phyloP scores from a whole-genome alignment of 2,888 invertebrate species.

The Oligia fasciuncula region DNA sequence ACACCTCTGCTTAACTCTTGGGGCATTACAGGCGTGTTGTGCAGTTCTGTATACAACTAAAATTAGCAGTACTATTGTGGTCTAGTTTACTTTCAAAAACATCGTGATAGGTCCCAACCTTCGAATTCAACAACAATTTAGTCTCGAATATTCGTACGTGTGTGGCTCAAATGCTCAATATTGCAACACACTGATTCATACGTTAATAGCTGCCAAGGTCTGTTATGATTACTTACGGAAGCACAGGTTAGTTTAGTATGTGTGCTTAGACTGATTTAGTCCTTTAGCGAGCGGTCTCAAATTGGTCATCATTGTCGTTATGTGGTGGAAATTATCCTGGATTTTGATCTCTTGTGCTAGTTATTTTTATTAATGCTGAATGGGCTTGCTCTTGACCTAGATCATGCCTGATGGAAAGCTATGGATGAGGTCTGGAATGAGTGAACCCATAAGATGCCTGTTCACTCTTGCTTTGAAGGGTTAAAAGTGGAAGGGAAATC shows the following conservation, averaged over 20 bases:
- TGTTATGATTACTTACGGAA: slow-evolving; percentile 57
- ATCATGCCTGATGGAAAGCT: not conserved
- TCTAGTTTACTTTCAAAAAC: not conserved
- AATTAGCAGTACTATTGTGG: not conserved
- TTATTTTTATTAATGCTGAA: not conserved
- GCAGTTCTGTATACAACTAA: not conserved
- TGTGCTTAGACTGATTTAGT: slow-evolving; percentile 26
- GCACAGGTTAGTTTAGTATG: not conserved
- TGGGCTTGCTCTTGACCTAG: not conserved
- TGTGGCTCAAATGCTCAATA: not conserved
- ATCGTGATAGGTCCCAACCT: slow-evolving; percentile 46
- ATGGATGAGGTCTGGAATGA: not conserved
- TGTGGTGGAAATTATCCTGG: not conserved
- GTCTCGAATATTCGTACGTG: slow-evolving; percentile 44
- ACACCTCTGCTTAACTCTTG: not conserved
- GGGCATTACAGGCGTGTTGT: not conserved
- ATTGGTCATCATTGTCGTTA: slow-evolving; percentile 23
- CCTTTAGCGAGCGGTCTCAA: slow-evolving; percentile 22
- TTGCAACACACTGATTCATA: slow-evolving; percentile 48
- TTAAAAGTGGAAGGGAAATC: not conserved
- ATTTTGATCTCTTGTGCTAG: not conserved
- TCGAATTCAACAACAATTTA: slow-evolving; percentile 5
- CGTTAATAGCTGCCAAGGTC: slow-evolving; percentile 50
- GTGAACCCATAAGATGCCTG: not conserved
- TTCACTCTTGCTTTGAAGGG: not conserved